phyloP scores from a whole-genome alignment of 2,888 invertebrate species.

The Galeruca laticollis region DNA sequence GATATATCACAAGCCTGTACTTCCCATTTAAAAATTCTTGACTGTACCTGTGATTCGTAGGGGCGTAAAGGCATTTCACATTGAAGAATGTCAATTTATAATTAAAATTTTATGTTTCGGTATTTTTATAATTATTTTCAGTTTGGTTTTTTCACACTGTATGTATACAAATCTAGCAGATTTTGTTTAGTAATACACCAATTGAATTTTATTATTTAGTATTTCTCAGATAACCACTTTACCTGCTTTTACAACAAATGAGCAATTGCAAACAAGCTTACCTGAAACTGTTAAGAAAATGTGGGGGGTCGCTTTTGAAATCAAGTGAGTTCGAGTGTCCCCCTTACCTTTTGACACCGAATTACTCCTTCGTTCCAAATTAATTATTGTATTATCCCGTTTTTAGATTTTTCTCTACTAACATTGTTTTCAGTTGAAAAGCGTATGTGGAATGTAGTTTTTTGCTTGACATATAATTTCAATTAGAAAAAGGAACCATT shows the following conservation, averaged over 20 bases:
- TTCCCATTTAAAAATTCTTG: too few species aligned
- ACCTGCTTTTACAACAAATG: constrained; percentile 55
- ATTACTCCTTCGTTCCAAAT: not conserved
- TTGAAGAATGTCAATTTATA: too few species aligned
- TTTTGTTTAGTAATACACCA: not conserved
- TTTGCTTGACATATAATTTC: too few species aligned
- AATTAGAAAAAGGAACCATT: too few species aligned
- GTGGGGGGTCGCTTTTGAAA: constrained; percentile 53
- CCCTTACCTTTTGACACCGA: constrained; percentile 9
- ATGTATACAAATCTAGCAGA: not conserved
- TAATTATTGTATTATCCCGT: not conserved
- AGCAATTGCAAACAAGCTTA: constrained; percentile 53
- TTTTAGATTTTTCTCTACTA: not conserved
- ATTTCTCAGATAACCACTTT: constrained; percentile 53
- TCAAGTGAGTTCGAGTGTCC: constrained; percentile 50
- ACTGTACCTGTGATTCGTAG: too few species aligned
- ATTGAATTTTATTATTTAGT: constrained; percentile 44
- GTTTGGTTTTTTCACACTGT: too few species aligned
- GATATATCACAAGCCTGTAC: too few species aligned
- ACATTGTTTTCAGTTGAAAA: not conserved
- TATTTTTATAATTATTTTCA: too few species aligned
- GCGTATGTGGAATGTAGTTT: not conserved
- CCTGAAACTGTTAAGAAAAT: constrained; percentile 56
- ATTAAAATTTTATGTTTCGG: too few species aligned
- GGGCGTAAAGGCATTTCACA: too few species aligned